These are phyloP conservation scores for Diloba caeruleocephala DNA, from an alignment of 2,888 invertebrate genomes.

Conservation along the genomic window DNA sequence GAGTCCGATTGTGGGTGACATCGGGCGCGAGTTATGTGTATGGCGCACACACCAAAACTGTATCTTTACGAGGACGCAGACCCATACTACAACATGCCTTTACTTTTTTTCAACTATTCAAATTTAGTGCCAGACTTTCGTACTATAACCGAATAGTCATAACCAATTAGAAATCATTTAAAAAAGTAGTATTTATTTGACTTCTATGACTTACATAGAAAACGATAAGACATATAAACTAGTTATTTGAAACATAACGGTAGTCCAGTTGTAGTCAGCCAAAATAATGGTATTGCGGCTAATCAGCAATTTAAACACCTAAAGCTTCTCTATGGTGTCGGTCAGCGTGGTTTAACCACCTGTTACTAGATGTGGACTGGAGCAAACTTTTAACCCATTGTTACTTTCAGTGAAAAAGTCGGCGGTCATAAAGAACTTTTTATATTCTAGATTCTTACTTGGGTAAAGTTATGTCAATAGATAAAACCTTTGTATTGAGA, in stretches of 20 bases:
- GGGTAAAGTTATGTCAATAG: conserved; percentile 6
- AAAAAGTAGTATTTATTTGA: neutral
- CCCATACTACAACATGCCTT: conserved; percentile 30
- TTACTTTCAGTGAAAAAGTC: conserved; percentile 24
- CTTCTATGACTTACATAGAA: too few relatives aligned
- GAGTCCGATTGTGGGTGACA: conserved; percentile 38
- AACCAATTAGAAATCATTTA: conserved; percentile 8
- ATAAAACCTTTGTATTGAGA: conserved; percentile 34
- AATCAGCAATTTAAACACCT: neutral
- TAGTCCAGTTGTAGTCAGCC: too few relatives aligned
- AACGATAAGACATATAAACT: too few relatives aligned
- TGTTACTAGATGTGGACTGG: conserved; percentile 33
- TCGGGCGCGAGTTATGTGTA: conserved; percentile 59
- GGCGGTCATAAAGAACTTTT: conserved; percentile 34
- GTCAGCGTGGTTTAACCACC: conserved; percentile 49
- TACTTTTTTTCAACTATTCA: conserved; percentile 33
- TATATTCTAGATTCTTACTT: conserved; percentile 9
- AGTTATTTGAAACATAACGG: too few relatives aligned
- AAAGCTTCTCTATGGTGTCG: conserved; percentile 17
- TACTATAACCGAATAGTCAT: conserved; percentile 5
- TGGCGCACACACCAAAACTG: conserved; percentile 55
- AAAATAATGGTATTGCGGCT: too few relatives aligned
- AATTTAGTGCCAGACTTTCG: conserved; percentile 21
- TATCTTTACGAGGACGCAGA: conserved; percentile 47
- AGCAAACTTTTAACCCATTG: conserved; percentile 30